These are phyloP conservation scores for Eupithecia subumbrata DNA, from an alignment of 2,888 invertebrate species.

Conservation along the genomic window DNA sequence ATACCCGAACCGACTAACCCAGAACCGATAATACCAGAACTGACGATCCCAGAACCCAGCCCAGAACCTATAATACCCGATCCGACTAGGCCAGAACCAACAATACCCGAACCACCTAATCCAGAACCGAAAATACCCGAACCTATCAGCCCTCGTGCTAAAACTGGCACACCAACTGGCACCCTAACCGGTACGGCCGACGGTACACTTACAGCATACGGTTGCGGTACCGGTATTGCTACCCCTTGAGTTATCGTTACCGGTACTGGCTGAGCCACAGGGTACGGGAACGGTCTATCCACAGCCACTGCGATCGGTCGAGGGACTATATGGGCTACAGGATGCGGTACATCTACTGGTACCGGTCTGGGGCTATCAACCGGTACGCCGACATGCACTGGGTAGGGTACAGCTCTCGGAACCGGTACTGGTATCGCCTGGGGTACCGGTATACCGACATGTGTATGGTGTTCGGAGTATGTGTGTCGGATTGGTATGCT, in stretches of 20 bases:
- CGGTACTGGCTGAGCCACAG: slow-evolving; percentile 81
- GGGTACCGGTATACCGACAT: slow-evolving; percentile 80
- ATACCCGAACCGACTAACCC: slow-evolving; percentile 25
- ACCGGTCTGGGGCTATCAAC: slow-evolving; percentile 78
- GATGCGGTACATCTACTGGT: slow-evolving; percentile 76
- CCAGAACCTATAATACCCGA: slow-evolving; percentile 15
- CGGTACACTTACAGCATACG: slow-evolving; percentile 74
- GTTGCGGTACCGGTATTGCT: slow-evolving; percentile 81
- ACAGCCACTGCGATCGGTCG: slow-evolving; percentile 77
- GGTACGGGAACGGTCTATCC: slow-evolving; percentile 82
- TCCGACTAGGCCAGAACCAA: not conserved
- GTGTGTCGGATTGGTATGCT: slow-evolving; percentile 68
- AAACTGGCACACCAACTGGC: slow-evolving; percentile 59
- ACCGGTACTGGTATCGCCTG: slow-evolving; percentile 73
- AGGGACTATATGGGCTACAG: slow-evolving; percentile 76
- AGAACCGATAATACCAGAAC: slow-evolving; percentile 24
- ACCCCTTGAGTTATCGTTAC: slow-evolving; percentile 80
- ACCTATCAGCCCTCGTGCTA: slow-evolving; percentile 30
- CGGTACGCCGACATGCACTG: slow-evolving; percentile 79
- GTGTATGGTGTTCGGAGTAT: slow-evolving; percentile 75
- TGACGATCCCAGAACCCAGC: slow-evolving; percentile 17
- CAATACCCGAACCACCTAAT: not conserved
- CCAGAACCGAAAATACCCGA: slow-evolving; percentile 25
- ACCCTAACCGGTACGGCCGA: slow-evolving; percentile 71
- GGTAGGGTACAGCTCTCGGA: slow-evolving; percentile 75